Conservation (phyloP, 2,888 invertebrate genomes). For the Amorpha juglandis region DNA sequence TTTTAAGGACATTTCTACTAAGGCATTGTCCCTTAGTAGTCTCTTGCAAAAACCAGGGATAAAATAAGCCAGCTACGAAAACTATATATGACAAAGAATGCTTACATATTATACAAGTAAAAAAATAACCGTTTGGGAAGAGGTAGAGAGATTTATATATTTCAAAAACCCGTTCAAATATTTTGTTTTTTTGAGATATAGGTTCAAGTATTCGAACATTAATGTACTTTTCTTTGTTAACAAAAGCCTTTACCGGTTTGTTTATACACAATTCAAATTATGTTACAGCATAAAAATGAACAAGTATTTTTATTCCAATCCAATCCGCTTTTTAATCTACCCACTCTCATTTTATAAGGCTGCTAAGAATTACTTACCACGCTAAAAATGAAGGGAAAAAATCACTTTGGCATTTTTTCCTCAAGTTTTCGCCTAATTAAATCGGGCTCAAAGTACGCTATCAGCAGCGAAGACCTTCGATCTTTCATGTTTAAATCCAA, state of each 20-base stretch:
- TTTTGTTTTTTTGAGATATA: neutral
- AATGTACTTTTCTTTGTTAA: constrained; percentile 13
- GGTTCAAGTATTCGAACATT: neutral
- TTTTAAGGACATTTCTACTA: no score
- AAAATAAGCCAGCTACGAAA: no score
- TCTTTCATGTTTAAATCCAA: constrained; percentile 68
- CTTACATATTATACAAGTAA: no score
- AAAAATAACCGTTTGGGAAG: no score
- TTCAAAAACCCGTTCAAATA: neutral
- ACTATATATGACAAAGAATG: no score
- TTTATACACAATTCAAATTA: constrained; percentile 15
- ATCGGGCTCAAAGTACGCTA: constrained; percentile 54
- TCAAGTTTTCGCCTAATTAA: constrained; percentile 58
- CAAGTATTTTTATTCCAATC: constrained; percentile 27
- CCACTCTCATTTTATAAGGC: constrained; percentile 30
- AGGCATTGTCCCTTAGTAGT: no score
- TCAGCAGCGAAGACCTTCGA: constrained; percentile 48
- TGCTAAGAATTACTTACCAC: constrained; percentile 32
- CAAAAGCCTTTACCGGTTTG: constrained; percentile 28
- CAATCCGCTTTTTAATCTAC: constrained; percentile 32
- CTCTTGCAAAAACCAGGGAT: no score
- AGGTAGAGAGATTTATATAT: no score
- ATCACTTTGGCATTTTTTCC: constrained; percentile 39
- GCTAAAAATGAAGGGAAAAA: constrained; percentile 33
- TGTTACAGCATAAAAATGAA: constrained; percentile 24